Base-by-base conservation (phyloP, 23 tunicate genomes). In the Trididemnum clinides region DNA sequence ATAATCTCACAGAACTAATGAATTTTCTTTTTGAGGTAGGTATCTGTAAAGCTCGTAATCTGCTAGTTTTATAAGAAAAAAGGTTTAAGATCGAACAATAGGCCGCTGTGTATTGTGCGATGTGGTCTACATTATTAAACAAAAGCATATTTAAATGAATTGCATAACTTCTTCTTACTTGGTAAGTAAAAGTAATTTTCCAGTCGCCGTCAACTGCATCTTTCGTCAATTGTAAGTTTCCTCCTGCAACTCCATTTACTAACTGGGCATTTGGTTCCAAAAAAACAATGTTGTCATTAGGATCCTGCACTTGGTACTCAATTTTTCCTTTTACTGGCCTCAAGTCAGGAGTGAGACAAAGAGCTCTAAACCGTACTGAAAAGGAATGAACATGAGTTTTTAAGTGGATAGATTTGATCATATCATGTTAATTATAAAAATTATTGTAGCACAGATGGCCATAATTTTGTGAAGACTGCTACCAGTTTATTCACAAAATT, bases 301-400 rank as follows among this genome's bases (percentile, higher is more conserved):
- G 98, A 85, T 94, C 98, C 20, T 35, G 28, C 26, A 94, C 74
- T 75, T 92, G 59, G 66, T 94, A 94, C 0, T 76, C 31, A 26
- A 94, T 85, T 21, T 73, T 85, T 1, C 88, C 91, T 1, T 0
- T 57, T 20, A 82, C 64, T 0, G 98, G 98, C 12, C 77, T 65
- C 20, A 94, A 88, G 50, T 94, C 85, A 29, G 93, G 88, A 34
- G 64, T 78, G 29, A 85, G 38, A 39, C 64, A 72, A 36, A 94
- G 69, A 22, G 93, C 98, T 20, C 98, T 85, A 57, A 94, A 94
- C 77, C 89, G 85, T 37, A 94, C 98, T 94, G 81, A 39, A 88
- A 54, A 81, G 7, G 31, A 59, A 12, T 19, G 22, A 10, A n/a
- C n/a, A n/a, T n/a, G n/a, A n/a, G 15, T 44, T 15, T 44, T 44